phyloP scores from a whole-genome alignment of 2,113 vertebrate species.

The Phasianus colchicus region DNA sequence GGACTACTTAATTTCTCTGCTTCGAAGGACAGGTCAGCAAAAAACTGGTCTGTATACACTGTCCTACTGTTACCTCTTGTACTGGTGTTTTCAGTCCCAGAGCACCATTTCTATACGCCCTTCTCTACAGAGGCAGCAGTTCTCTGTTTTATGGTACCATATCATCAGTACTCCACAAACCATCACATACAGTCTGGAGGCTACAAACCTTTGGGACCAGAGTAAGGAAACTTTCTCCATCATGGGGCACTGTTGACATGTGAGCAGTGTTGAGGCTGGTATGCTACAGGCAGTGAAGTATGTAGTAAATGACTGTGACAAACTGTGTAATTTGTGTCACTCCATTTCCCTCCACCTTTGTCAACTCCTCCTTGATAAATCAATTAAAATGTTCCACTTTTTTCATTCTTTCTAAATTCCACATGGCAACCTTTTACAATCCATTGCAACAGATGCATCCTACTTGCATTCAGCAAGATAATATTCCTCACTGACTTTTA shows the following conservation, averaged over 20 bases:
- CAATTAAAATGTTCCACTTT: neutral
- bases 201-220: neutral
- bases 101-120: neutral
- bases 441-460: neutral
- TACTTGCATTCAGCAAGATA: neutral
- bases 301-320: neutral
- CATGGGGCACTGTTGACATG: no score
- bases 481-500: neutral
- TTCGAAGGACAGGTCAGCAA: neutral
- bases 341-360: neutral
- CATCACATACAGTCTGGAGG: neutral
- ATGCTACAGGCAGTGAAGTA: neutral
- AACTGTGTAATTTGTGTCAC: neutral
- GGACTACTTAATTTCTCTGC: neutral
- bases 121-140: neutral
- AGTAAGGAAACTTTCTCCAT: neutral
- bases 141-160: neutral
- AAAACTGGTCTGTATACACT: neutral
- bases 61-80: neutral
- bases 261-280: neutral
- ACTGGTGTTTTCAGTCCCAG: neutral
- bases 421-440: neutral
- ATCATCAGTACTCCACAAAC: neutral
- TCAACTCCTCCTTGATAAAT: neutral
- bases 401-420: neutral